Conservation (phyloP, 2,888 invertebrate species). For the Polyommatus iphigenia region DNA sequence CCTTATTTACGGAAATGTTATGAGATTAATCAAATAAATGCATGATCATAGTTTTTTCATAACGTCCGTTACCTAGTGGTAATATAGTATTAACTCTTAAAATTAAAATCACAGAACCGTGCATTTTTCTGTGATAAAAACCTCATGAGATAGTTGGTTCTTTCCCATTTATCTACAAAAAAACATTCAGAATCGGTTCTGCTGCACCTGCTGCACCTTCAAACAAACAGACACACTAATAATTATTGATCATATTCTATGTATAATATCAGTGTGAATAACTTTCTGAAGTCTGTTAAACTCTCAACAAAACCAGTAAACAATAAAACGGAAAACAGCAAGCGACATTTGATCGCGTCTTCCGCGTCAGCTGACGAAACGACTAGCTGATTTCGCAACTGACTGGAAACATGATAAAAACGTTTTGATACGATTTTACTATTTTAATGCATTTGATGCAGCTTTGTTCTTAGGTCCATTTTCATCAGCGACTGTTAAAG, state of each 20-base stretch:
- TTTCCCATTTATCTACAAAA: too few relatives aligned
- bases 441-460: not conserved
- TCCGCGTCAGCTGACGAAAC: slow-evolving; percentile 12
- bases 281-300: not conserved
- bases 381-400: not conserved
- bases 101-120: too few relatives aligned
- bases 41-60: not conserved
- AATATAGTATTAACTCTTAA: too few relatives aligned
- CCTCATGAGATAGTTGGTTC: too few relatives aligned
- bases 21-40: not conserved
- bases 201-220: too few relatives aligned
- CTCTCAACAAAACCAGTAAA: not conserved
- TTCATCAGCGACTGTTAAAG: too few relatives aligned
- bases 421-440: not conserved
- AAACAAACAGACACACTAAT: too few relatives aligned
- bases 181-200: too few relatives aligned
- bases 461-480: too few relatives aligned
- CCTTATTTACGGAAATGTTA: not conserved
- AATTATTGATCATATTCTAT: too few relatives aligned
- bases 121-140: too few relatives aligned
- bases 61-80: not conserved
- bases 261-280: too few relatives aligned
- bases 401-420: not conserved
- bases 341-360: slow-evolving; percentile 2
- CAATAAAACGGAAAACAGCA: slow-evolving; percentile 10